Percentiles rank a stretch among this genome's conserved stretches.
Evolutionary conservation across 2,888 invertebrate species (phyloP).

Genomic region (Cactoblastis cactorum): DNA sequence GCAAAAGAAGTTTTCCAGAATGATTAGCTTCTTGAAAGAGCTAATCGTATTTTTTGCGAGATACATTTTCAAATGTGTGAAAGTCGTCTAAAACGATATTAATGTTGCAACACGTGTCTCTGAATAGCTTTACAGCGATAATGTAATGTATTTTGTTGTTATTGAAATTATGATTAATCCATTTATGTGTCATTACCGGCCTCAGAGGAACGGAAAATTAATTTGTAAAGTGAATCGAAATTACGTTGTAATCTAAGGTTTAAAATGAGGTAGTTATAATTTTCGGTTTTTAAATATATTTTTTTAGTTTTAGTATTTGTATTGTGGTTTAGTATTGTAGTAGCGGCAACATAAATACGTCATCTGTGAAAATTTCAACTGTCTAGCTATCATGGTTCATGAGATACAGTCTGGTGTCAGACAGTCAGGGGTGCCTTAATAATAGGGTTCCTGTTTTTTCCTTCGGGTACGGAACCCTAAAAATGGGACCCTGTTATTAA

Average conservation of each 20-base stretch:
- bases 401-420: too few species aligned
- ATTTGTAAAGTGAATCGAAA: conserved; percentile 1
- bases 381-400: too few species aligned
- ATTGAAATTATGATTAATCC: background rate
- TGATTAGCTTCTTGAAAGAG: conserved; percentile 32
- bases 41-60: conserved; percentile 21
- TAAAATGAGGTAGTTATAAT: too few species aligned
- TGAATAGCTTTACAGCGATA: background rate
- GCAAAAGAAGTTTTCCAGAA: conserved; percentile 43
- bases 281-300: too few species aligned
- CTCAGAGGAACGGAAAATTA: background rate
- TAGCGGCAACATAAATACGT: too few species aligned
- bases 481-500: too few species aligned
- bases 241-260: background rate
- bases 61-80: background rate
- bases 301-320: too few species aligned
- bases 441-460: too few species aligned
- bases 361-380: too few species aligned
- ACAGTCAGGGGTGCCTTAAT: too few species aligned
- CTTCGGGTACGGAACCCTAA: too few species aligned
- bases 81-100: background rate
- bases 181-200: background rate
- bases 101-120: background rate
- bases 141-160: conserved; percentile 14
- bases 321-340: too few species aligned